Base-by-base conservation (phyloP, 2,888 invertebrate genomes). In the Epirrhoe alternata region DNA sequence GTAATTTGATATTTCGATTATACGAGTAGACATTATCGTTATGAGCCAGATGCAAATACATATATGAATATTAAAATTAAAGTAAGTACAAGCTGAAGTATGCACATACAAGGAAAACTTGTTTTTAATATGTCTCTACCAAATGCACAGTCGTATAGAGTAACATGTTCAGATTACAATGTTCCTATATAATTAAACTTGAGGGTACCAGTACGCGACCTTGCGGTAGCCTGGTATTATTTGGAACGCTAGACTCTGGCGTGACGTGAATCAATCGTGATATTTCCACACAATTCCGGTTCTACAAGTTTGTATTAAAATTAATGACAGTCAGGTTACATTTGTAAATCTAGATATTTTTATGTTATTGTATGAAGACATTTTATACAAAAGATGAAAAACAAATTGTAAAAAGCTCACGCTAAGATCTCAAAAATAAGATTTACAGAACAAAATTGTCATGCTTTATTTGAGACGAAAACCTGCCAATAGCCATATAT, bases 191-290 rank as follows among this genome's bases (percentile, higher is more conserved):
- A 56, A 66, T 71, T 61, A 49, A 66, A 67, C 53, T 58, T 58
- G 54, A 61, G 66, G 66, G 60, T 33, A 61, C 54, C 42, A 64
- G 64, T 42, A 53, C 14, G 24, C 69, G 74, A 73, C 72, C 73
- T 73, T 73, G 72, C 63, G 47, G 54, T 24, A 66, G 60, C 53
- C 61, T 63, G 38, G 42, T 58, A 65, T 63, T 74, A 56, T 70
- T 72, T 67, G 66, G 73, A 72, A 75, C 67, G 47, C 31, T 70
- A 74, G 60, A 69, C 64, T 47, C 61, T 47, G 74, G 70, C 65
- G 66, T 72, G 71, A 76, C 47, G 65, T 54, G 68, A 76, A 75
- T 75, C 71, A 69, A 73, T 66, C 61, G 70, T 64, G 64, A 64
- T 64, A 77, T 68, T 74, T 70, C 62, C 70, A 66, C 67, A 69